A percentile compares a stretch with the other conserved stretches of the same genome.
Evolutionary conservation across 2,888 invertebrate species (phyloP).

Genomic region (Drosophila aldrichi): DNA sequence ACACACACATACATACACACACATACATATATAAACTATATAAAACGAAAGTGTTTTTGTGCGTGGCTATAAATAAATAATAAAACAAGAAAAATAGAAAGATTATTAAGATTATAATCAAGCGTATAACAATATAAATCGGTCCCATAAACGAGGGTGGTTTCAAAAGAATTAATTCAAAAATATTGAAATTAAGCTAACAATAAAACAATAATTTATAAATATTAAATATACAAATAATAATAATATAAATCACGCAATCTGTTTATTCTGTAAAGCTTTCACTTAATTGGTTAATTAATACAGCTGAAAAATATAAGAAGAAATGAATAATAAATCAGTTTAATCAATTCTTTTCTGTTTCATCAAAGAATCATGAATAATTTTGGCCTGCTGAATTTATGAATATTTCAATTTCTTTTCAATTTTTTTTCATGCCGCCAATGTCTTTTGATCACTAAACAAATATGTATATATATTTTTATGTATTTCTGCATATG

Average conservation of each 20-base stretch:
- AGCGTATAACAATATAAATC: conserved; percentile 29
- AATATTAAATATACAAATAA: not conserved
- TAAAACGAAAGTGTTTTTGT: conserved; percentile 72
- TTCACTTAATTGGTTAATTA: not conserved
- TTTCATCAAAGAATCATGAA: conserved; percentile 6
- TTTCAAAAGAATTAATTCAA: not conserved
- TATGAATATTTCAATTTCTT: not conserved
- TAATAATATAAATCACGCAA: not conserved
- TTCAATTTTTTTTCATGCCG: not conserved
- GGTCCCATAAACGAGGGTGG: conserved; percentile 44
- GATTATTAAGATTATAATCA: conserved; percentile 32
- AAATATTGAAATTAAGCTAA: not conserved
- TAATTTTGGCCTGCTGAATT: not conserved
- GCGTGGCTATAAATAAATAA: conserved; percentile 41
- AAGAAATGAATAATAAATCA: not conserved
- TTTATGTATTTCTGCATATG: not conserved
- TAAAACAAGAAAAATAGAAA: conserved; percentile 23
- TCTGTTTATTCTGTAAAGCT: not conserved
- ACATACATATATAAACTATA: conserved; percentile 9
- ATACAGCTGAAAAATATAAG: not conserved
- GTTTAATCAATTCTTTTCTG: not conserved
- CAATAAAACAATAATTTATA: not conserved
- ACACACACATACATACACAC: not conserved
- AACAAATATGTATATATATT: not conserved
- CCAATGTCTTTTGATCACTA: conserved; percentile 3